Base-by-base conservation (phyloP, 2,888 invertebrate genomes). In the Drosophila setosimentum region DNA sequence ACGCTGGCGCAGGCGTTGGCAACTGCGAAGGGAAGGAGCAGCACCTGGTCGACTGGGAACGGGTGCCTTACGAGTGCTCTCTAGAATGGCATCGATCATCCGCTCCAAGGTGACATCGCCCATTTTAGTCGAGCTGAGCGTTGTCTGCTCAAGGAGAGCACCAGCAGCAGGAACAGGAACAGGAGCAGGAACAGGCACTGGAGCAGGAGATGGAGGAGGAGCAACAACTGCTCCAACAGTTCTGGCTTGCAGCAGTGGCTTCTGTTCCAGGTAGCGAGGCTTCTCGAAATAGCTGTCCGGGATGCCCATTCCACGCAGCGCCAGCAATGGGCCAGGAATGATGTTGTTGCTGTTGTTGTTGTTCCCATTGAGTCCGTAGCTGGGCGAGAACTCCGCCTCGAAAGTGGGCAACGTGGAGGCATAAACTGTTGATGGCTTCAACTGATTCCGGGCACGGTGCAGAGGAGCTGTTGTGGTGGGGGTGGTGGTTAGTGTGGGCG, bases 41-140 rank as follows among this genome's bases (percentile, higher is more conserved):
- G 35, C 60, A 42, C 60, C 66, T 13, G 48, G 24, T 35, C 50
- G 51, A 37, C 40, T 60, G 35, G 63, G 13, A 21, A 51, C n/a
- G 11, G 87, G 86, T 8, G 86, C 79, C 49, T 93, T 93, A n/a
- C 91, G 89, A 5, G 92, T 93, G 78, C 93, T 93, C 76, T 93
- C 93, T 24, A 93, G 76, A 58, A 93, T 93, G 35, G 93, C 93
- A 69, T 93, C 93, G 67, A 93, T 93, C 93, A 93, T 93, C 53
- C 91, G 91, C 59, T 93, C 93, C 65, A 93, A 73, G 2, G 93
- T 93, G 16, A 88, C 89, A 73, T 93, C 93, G 18, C 93, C 93
- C 92, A 93, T 92, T 69, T 89, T 89, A 2, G 90, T 91, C 21
- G 93, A 93, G 59, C 91, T 93, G 5, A 92, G 75, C 0, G 82